Evolutionary conservation across 2,888 invertebrate species (phyloP).

Genomic region (Drosophila meridiana): DNA sequence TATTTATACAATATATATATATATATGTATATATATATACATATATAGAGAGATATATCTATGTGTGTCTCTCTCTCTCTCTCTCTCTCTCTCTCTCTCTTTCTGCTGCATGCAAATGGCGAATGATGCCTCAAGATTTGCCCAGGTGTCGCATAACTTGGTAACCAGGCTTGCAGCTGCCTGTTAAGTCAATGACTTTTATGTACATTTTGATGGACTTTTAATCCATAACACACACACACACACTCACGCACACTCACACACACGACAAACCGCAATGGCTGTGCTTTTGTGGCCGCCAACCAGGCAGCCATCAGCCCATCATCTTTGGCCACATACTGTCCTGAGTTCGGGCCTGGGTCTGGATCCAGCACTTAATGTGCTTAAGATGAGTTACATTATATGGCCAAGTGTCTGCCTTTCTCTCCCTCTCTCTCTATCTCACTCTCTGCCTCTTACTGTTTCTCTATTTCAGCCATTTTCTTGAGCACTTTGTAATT

Average conservation of each 20-base stretch:
- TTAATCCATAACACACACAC: conserved; percentile 66
- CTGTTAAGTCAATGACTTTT: conserved; percentile 74
- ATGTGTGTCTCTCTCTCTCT: not conserved
- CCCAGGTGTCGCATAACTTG: conserved; percentile 60
- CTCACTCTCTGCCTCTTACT: not conserved
- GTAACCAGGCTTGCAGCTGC: conserved; percentile 38
- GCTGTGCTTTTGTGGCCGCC: conserved; percentile 57
- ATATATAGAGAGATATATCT: not conserved
- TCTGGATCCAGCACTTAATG: conserved; percentile 63
- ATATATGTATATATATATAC: not conserved
- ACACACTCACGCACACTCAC: conserved; percentile 14
- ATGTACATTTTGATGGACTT: conserved; percentile 81
- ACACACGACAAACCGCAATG: conserved; percentile 35
- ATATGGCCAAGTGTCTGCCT: conserved; percentile 33
- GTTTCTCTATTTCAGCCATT: conserved; percentile 1
- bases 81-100: not conserved
- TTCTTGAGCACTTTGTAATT: conserved; percentile 31
- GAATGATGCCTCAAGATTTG: conserved; percentile 64
- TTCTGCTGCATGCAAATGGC: conserved; percentile 54
- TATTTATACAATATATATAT: conserved; percentile 1
- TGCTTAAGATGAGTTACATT: conserved; percentile 80
- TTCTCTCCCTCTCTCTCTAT: not conserved
- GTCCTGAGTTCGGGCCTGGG: conserved; percentile 9
- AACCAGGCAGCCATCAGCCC: conserved; percentile 11
- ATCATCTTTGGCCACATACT: conserved; percentile 40